phyloP scores from a whole-genome alignment of 1,140 invertebrate species.

The Neuroterus valhalla region DNA sequence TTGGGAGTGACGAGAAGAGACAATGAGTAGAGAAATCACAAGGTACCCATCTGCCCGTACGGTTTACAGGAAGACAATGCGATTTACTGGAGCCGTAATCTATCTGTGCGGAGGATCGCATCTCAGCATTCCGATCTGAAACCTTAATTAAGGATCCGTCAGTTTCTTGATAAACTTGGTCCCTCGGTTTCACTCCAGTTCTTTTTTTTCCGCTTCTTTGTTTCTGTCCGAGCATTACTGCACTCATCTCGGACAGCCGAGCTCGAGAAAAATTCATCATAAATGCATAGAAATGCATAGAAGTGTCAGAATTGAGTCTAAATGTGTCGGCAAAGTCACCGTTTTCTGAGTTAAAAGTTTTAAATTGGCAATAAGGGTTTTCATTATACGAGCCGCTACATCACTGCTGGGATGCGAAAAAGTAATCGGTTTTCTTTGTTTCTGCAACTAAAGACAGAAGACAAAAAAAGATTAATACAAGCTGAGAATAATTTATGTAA shows the following conservation, averaged over 20 bases:
- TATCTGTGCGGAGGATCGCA: slow-evolving; percentile 60
- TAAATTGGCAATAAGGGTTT: slow-evolving; percentile 44
- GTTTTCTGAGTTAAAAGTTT: slow-evolving; percentile 35
- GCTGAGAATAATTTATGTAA: slow-evolving; percentile 8
- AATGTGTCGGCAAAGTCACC: slow-evolving; percentile 5
- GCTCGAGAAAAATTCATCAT: slow-evolving; percentile 53
- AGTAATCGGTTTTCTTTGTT: slow-evolving; percentile 7
- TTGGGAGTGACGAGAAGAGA: slow-evolving; percentile 23
- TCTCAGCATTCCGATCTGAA: slow-evolving; percentile 60
- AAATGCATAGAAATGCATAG: slow-evolving; percentile 66
- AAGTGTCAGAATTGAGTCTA: slow-evolving; percentile 43
- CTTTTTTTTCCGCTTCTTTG: slow-evolving; percentile 38
- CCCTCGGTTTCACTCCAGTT: slow-evolving; percentile 49
- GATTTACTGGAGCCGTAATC: slow-evolving; percentile 60
- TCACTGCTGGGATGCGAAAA: neutral
- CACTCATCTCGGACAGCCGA: slow-evolving; percentile 49
- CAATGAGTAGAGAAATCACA: slow-evolving; percentile 41
- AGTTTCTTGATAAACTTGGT: slow-evolving; percentile 53
- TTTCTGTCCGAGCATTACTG: slow-evolving; percentile 42
- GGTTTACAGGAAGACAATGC: slow-evolving; percentile 58
- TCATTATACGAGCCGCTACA: slow-evolving; percentile 37
- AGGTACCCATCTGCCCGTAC: slow-evolving; percentile 40
- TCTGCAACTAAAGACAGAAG: neutral
- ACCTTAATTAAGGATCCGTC: slow-evolving; percentile 69
- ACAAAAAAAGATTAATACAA: neutral